Conservation (phyloP, 53 echinoderm and acorn worm species). For the Crossaster papposus region DNA sequence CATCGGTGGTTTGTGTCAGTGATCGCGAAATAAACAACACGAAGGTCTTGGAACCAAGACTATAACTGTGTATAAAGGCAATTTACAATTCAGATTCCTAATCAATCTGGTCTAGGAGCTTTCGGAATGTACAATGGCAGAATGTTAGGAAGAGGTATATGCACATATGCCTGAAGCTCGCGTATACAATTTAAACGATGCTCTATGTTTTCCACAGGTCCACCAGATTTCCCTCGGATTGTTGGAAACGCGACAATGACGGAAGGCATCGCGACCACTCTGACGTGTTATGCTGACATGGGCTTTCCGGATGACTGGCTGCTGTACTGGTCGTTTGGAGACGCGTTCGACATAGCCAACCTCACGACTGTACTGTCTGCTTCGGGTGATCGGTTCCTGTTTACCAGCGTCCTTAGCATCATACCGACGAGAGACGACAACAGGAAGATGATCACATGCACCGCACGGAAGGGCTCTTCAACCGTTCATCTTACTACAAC, state of each 20-base stretch:
- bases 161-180: no score
- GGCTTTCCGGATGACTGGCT: slow-evolving; percentile 18
- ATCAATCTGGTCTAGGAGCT: no score
- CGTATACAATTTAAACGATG: no score
- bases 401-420: not conserved
- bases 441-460: not conserved
- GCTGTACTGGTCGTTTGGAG: slow-evolving; percentile 3
- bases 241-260: not conserved
- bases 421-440: slow-evolving; percentile 15
- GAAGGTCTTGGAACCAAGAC: no score
- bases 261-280: not conserved
- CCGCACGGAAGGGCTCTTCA: not conserved
- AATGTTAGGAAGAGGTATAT: no score
- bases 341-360: not conserved
- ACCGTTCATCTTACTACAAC: not conserved
- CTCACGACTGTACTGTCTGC: not conserved
- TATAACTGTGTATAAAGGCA: no score
- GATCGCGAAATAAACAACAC: no score
- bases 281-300: not conserved
- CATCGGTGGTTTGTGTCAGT: no score
- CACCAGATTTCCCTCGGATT: not conserved
- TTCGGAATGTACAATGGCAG: no score
- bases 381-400: not conserved
- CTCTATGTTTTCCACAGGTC: not conserved
- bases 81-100: no score